phyloP scores from a whole-genome alignment of 2,113 vertebrate genomes.

The Pelobates fuscus region DNA sequence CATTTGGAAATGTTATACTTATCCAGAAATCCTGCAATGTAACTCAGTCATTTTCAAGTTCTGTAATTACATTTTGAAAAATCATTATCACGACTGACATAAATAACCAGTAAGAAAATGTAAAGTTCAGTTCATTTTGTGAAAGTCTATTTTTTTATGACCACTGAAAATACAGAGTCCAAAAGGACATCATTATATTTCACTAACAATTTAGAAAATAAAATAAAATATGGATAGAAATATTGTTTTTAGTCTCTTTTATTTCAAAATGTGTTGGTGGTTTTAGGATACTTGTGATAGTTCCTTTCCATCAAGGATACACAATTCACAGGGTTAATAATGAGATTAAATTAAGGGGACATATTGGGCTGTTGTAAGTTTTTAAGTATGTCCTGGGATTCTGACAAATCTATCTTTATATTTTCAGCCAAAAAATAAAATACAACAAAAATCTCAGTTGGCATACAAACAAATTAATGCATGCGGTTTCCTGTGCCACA shows the following conservation, averaged over 20 bases:
- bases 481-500: no score
- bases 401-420: no score
- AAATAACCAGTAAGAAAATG: not conserved
- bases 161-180: not conserved
- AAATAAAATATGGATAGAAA: not conserved
- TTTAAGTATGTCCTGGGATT: no score
- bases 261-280: not conserved
- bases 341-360: no score
- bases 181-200: constrained; percentile 33
- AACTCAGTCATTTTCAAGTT: not conserved
- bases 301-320: no score
- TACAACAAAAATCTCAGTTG: no score
- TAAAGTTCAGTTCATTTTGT: constrained; percentile 20
- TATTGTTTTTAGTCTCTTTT: not conserved
- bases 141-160: constrained; percentile 47
- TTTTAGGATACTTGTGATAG: no score
- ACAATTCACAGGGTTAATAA: no score
- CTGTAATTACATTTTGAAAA: not conserved
- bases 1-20: no score
- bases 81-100: not conserved
- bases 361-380: no score
- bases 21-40: not conserved
- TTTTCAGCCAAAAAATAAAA: no score
- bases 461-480: no score
- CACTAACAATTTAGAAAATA: not conserved